Evolutionary conservation across 1,140 invertebrate genomes (phyloP).

Genomic region (Drosophila parvula): DNA sequence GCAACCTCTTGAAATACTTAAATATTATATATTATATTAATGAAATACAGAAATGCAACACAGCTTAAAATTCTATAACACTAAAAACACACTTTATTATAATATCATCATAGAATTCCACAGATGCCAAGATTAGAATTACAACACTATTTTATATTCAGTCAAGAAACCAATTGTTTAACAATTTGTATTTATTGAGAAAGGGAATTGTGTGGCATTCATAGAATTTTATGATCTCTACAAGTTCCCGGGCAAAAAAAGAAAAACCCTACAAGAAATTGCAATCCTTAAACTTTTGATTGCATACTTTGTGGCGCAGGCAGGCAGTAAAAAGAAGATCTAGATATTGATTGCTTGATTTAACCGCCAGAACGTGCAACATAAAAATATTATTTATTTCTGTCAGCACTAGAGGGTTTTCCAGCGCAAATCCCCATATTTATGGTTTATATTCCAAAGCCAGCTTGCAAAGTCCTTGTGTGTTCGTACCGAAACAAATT

Average conservation of each 20-base stretch:
- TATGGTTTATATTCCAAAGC: constrained; percentile 10
- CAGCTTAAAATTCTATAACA: too few species aligned
- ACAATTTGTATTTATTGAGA: neutral
- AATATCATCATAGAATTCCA: neutral
- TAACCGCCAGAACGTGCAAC: constrained; percentile 12
- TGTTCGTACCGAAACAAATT: neutral
- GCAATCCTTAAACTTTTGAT: constrained; percentile 36
- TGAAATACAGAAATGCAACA: too few species aligned
- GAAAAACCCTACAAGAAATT: constrained; percentile 12
- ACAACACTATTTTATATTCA: neutral
- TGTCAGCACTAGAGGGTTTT: constrained; percentile 6
- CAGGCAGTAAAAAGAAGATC: constrained; percentile 15
- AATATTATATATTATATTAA: too few species aligned
- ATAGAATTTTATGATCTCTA: constrained; percentile 5
- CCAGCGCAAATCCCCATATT: constrained; percentile 9
- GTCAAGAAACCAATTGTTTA: neutral
- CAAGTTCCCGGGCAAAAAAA: neutral
- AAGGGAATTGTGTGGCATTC: neutral
- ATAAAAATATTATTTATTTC: constrained; percentile 27
- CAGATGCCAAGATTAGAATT: neutral
- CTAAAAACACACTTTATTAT: too few species aligned
- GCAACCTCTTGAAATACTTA: too few species aligned
- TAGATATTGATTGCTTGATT: constrained; percentile 29
- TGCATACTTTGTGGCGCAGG: constrained; percentile 24
- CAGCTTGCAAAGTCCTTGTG: neutral